These are phyloP conservation scores for Andricus quercusramuli DNA, from an alignment of 2,888 invertebrate genomes.

Conservation along the genomic window DNA sequence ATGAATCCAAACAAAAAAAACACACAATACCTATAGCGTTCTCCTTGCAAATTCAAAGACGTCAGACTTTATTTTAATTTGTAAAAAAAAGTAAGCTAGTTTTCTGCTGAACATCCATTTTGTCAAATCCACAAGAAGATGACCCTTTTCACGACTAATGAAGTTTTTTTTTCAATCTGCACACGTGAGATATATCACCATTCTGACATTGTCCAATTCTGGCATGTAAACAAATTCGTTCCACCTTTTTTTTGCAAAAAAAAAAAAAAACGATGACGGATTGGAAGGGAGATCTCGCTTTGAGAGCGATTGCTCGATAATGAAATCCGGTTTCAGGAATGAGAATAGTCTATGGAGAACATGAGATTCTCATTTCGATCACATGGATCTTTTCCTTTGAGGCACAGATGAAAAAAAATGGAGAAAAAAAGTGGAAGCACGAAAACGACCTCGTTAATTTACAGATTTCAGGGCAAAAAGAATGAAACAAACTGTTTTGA, in stretches of 20 bases:
- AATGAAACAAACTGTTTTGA: constrained; percentile 11
- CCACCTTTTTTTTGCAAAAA: background rate
- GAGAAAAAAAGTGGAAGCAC: constrained; percentile 21
- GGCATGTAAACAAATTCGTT: constrained; percentile 24
- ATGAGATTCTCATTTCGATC: constrained; percentile 23
- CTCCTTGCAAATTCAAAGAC: too few species aligned
- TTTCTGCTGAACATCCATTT: background rate
- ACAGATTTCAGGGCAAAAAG: constrained; percentile 10
- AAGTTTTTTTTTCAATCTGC: background rate
- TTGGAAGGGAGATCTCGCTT: background rate
- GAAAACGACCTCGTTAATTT: constrained; percentile 11
- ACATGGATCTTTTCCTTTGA: background rate
- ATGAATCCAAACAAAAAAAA: too few species aligned
- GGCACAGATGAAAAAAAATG: constrained; percentile 1
- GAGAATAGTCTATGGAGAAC: background rate
- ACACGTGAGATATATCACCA: background rate
- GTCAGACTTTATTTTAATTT: too few species aligned
- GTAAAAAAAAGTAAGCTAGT: too few species aligned
- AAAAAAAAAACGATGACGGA: background rate
- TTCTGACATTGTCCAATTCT: background rate
- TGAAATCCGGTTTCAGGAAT: constrained; percentile 15
- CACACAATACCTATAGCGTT: too few species aligned
- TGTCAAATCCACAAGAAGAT: background rate
- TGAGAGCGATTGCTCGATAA: constrained; percentile 1
- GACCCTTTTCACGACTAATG: background rate